Base-by-base conservation (phyloP, 2,797 vertebrate species). In the Picus viridis region DNA sequence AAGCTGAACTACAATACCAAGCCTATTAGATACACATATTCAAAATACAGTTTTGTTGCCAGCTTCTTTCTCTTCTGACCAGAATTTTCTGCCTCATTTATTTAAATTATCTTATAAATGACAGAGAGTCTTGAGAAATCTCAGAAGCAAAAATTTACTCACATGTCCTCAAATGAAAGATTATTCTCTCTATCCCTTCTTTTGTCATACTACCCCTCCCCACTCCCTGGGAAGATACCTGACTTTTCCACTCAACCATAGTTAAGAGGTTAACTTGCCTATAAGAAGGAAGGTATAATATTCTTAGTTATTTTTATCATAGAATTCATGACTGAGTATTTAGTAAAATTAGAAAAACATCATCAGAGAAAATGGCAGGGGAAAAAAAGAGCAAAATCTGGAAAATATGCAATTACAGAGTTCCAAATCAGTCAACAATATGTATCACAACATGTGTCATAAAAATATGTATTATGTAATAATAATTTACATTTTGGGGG, bases 361-460 rank as follows among this genome's bases (percentile, higher is more conserved):
- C 14, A n/a, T 6, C 36, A 34, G 16, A 47, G 7, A 89, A 84
- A 74, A 36, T 29, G 7, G 2, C 0, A 2, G 47, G 8, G 2
- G 9, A 34, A 72, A 7, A 22, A 26, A 51, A 27, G 29, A 29
- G 3, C 4, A 39, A 29, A 10, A 29, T 58, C n/a, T 77, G 41
- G 16, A 16, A 65, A 72, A 88, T 56, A 2, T 6, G 39, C 17
- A 43, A 18, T 61, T 71, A 19, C 2, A 49, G 49, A 74, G 7
- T 36, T 17, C 3, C 70, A 56, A 86, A 78, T 86, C 45, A 71
- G 6, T 26, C 10, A 17, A 9, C 4, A 82, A 82, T 22, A 57
- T 0, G 1, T 39, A 62, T 54, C 9, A 41, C 7, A 79, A 26
- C 7, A 76, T 1, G 1, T 74, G 22, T 7, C 12, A 43, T 5